Conservation (phyloP, 1,140 invertebrate genomes). For the Drosophila albomicans region DNA sequence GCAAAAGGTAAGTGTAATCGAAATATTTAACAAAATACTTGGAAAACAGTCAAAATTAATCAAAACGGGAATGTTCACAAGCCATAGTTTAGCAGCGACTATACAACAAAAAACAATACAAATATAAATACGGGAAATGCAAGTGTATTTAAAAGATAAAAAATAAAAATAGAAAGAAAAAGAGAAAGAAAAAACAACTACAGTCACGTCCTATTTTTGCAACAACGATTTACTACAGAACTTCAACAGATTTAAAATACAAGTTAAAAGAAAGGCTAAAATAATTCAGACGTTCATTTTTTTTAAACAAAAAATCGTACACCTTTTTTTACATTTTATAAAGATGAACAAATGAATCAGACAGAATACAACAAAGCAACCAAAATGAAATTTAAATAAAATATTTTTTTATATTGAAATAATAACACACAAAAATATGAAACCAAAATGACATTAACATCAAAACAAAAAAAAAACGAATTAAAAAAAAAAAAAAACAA, state of each 20-base stretch:
- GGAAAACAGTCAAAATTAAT: constrained; percentile 79
- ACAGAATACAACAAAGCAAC: constrained; percentile 44
- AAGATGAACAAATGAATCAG: constrained; percentile 52
- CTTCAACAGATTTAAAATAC: constrained; percentile 30
- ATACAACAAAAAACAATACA: constrained; percentile 51
- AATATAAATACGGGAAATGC: constrained; percentile 39
- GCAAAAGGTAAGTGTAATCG: constrained; percentile 54
- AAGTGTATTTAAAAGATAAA: constrained; percentile 26
- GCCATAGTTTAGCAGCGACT: constrained; percentile 63
- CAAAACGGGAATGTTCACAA: constrained; percentile 64
- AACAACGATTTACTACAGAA: constrained; percentile 84
- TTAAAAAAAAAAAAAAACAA: constrained; percentile 48
- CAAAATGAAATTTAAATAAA: constrained; percentile 57
- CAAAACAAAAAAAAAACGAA: constrained; percentile 55
- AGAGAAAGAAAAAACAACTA: constrained; percentile 56
- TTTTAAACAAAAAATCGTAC: constrained; percentile 69
- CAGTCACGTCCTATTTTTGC: constrained; percentile 85
- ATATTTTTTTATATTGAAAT: constrained; percentile 79
- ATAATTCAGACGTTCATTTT: constrained; percentile 58
- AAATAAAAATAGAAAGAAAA: constrained; percentile 1
- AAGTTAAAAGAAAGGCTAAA: constrained; percentile 32
- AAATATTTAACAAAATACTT: constrained; percentile 59
- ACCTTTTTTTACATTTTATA: constrained; percentile 81
- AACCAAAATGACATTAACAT: constrained; percentile 19
- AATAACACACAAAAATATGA: constrained; percentile 39